These are phyloP conservation scores for Murina feae DNA, from an alignment of 2,113 vertebrate species.

Conservation along the genomic window DNA sequence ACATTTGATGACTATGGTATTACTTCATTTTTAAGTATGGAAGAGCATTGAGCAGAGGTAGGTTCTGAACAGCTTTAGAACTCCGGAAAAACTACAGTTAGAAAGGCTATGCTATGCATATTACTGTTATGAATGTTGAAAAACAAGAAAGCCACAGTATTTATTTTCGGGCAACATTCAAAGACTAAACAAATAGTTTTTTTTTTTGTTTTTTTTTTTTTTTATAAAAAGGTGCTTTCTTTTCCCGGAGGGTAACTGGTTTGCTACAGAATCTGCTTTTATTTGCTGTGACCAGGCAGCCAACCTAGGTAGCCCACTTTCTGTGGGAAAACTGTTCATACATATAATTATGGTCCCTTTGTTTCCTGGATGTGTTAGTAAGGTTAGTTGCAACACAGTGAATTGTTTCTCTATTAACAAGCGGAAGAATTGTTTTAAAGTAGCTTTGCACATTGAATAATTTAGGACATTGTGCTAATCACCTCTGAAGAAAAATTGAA, in stretches of 20 bases:
- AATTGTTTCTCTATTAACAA: conserved; percentile 1
- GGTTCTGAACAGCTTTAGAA: neutral
- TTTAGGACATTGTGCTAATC: conserved; percentile 44
- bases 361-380: neutral
- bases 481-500: conserved; percentile 45
- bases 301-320: neutral
- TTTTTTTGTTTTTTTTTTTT: neutral
- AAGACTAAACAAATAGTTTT: neutral
- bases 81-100: neutral
- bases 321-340: neutral
- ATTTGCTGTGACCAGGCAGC: neutral
- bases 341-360: neutral
- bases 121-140: neutral
- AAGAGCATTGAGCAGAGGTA: neutral
- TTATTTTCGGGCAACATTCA: conserved; percentile 7
- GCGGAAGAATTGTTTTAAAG: neutral
- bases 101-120: neutral
- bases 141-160: neutral
- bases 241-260: neutral
- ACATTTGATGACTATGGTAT: neutral
- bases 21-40: neutral
- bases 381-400: neutral
- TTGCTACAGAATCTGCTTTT: neutral
- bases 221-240: neutral
- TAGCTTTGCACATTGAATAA: conserved; percentile 34